These are phyloP conservation scores for Sebastes oblongus DNA, from an alignment of 2,797 vertebrate species.

Conservation along the genomic window DNA sequence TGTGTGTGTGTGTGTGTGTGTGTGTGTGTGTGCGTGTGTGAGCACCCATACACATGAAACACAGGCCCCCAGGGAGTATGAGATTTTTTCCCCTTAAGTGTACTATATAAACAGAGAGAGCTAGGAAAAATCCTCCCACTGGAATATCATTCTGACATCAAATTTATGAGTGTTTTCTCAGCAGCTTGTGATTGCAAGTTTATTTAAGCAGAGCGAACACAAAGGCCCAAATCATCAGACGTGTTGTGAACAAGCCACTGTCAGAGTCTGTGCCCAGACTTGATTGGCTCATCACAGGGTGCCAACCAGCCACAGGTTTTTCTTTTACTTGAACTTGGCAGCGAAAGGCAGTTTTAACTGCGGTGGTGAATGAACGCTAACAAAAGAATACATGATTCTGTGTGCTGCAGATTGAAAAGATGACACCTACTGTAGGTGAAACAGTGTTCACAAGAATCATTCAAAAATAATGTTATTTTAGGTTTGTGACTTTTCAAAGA, in stretches of 20 bases:
- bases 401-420: background rate
- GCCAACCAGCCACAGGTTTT: slow-evolving; percentile 39
- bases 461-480: background rate
- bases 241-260: slow-evolving; percentile 55
- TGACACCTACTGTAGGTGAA: background rate
- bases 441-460: background rate
- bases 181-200: slow-evolving; percentile 66
- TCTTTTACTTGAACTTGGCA: slow-evolving; percentile 54
- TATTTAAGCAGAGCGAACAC: slow-evolving; percentile 65
- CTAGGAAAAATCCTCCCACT: slow-evolving; percentile 65
- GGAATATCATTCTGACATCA: slow-evolving; percentile 54
- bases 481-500: background rate
- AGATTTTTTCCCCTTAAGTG: slow-evolving; percentile 21
- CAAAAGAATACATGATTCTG: background rate
- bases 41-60: slow-evolving; percentile 16
- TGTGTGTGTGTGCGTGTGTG: background rate
- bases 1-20: background rate
- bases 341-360: slow-evolving; percentile 4
- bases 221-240: slow-evolving; percentile 54
- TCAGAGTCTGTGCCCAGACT: slow-evolving; percentile 53
- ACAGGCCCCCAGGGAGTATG: slow-evolving; percentile 7
- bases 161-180: slow-evolving; percentile 60
- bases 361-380: slow-evolving; percentile 16
- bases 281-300: slow-evolving; percentile 50
- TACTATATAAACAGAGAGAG: slow-evolving; percentile 61